Base-by-base conservation (phyloP, 2,888 invertebrate genomes). In the Dendrolimus pini region DNA sequence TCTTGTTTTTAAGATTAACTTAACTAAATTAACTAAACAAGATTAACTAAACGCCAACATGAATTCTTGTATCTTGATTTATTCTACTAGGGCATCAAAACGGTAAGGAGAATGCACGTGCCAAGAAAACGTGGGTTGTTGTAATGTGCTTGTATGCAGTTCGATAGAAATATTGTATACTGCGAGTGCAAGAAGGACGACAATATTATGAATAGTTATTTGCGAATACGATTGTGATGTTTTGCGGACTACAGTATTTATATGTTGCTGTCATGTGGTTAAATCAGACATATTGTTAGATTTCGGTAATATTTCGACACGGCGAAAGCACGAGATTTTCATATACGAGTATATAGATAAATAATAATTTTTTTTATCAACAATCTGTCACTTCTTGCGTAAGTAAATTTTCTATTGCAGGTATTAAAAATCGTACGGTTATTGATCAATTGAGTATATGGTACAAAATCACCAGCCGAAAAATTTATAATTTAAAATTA, bases 141-240 rank as follows among this genome's bases (percentile, higher is more conserved):
- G 75, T 74, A 70, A 61, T 82, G 78, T 80, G 82, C 78, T 80
- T 73, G 73, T 67, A 82, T 86, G 86, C 86, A 86, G 60, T 81
- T 78, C 61, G 72, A 79, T 64, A 72, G 72, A 75, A 65, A 61
- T 74, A 75, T 65, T 62, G 57, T 65, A 60, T 62, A 59, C 63
- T 61, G 60, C 64, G 68, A 71, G 87, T 77, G 81, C 65, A 75
- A 85, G 72, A 82, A 80, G 74, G 86, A 88, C 66, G 68, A 72
- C 65, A 55, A 66, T 67, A 75, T 61, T 66, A 64, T 74, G 71
- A 68, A 74, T 68, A 71, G 77, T 78, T 78, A 77, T 72, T 71
- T 70, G 74, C 71, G 60, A 68, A 71, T 67, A 65, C 71, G 65
- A 71, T 70, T 71, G 71, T 80, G 76, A 77, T 76, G 79, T 75